A percentile compares a stretch with the other conserved stretches of the same genome.
Conservation (phyloP, 2,797 vertebrate genomes). For the Tragopan temminckii region DNA sequence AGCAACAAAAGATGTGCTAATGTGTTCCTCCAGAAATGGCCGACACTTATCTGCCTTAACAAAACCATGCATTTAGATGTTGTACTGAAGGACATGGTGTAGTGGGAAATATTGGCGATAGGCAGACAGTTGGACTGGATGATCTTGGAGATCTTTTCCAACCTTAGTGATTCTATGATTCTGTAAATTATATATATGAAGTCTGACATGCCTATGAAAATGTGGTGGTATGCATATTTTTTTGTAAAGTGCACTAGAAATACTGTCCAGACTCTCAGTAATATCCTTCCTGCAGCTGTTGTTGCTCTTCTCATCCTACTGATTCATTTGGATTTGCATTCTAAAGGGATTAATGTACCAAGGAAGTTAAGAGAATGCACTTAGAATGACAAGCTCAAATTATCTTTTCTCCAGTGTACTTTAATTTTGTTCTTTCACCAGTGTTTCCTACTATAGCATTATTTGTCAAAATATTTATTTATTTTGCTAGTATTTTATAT, state of each 20-base stretch:
- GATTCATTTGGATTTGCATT: constrained; percentile 8
- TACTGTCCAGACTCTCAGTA: constrained; percentile 36
- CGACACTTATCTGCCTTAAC: background rate
- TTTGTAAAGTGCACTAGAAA: background rate
- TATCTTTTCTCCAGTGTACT: background rate
- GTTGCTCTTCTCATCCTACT: constrained; percentile 15
- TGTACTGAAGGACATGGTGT: no score
- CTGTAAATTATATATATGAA: background rate
- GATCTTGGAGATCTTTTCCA: no score
- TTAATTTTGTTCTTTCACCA: background rate
- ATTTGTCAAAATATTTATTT: background rate
- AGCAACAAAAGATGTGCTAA: background rate
- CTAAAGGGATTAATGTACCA: background rate
- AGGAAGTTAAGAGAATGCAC: background rate
- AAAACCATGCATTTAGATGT: no score
- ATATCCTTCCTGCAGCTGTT: constrained; percentile 55
- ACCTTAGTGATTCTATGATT: no score
- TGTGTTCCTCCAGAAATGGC: background rate
- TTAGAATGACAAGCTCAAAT: background rate
- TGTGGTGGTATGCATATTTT: background rate
- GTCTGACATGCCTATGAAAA: background rate
- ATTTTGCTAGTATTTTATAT: background rate
- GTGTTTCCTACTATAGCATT: background rate
- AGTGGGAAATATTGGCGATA: no score
- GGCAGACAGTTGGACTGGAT: no score